These are phyloP conservation scores for Mimachlamys varia DNA, from an alignment of 2,888 invertebrate species.

Conservation along the genomic window DNA sequence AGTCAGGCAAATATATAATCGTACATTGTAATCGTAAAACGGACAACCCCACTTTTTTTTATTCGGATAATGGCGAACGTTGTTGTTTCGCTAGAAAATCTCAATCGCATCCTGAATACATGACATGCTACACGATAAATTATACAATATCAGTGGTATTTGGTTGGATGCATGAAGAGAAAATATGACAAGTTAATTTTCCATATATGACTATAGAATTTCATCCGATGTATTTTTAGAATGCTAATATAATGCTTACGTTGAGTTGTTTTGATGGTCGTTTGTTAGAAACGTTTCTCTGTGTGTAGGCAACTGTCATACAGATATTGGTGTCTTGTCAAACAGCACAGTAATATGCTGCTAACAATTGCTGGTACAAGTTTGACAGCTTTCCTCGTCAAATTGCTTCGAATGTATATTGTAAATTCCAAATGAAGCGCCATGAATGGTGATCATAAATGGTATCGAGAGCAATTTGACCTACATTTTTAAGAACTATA, in stretches of 20 bases:
- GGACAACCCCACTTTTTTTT: neutral
- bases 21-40: constrained; percentile 39
- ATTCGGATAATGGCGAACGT: neutral
- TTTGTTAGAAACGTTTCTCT: neutral
- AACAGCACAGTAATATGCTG: too few relatives aligned
- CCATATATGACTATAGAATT: neutral
- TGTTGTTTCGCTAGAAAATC: neutral
- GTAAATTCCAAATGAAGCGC: too few relatives aligned
- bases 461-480: too few relatives aligned
- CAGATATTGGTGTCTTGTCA: neutral
- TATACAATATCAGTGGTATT: neutral
- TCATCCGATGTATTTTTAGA: neutral
- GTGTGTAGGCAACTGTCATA: neutral
- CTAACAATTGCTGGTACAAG: too few relatives aligned
- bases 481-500: too few relatives aligned
- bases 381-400: too few relatives aligned
- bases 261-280: neutral
- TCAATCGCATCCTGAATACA: constrained; percentile 4
- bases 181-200: neutral
- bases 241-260: neutral
- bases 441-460: too few relatives aligned
- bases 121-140: neutral
- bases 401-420: too few relatives aligned
- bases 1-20: constrained; percentile 43
- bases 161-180: neutral